Evolutionary conservation across 1,140 invertebrate genomes (phyloP).

Genomic region (Lethocerus indicus): DNA sequence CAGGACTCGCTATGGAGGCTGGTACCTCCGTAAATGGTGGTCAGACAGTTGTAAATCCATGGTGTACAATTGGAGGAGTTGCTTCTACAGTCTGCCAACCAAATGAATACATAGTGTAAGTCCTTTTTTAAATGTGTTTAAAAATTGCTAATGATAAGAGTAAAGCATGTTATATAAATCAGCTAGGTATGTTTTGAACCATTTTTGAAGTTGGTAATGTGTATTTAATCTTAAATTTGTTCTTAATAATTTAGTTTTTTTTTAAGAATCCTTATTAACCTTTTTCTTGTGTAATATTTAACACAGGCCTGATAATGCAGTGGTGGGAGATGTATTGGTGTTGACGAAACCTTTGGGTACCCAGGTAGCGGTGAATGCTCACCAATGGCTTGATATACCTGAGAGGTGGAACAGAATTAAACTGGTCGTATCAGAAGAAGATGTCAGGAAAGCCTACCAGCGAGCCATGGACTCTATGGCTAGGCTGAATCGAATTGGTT

Average conservation of each 20-base stretch:
- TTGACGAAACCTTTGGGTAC: slow-evolving; percentile 93
- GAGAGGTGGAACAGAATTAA: slow-evolving; percentile 95
- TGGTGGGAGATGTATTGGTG: slow-evolving; percentile 90
- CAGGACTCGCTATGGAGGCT: slow-evolving; percentile 83
- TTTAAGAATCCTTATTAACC: too few species aligned
- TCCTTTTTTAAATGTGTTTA: slow-evolving; percentile 12
- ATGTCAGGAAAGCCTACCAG: slow-evolving; percentile 88
- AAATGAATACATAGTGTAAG: slow-evolving; percentile 85
- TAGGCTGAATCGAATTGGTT: slow-evolving; percentile 74
- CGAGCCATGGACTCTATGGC: slow-evolving; percentile 96
- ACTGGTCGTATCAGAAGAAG: slow-evolving; percentile 85
- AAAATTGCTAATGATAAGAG: too few species aligned
- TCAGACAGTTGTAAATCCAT: slow-evolving; percentile 94
- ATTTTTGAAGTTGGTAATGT: too few species aligned
- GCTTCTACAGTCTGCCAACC: slow-evolving; percentile 88
- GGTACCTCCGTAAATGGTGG: slow-evolving; percentile 89
- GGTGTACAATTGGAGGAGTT: slow-evolving; percentile 95
- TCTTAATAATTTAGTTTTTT: too few species aligned
- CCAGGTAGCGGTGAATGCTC: slow-evolving; percentile 88
- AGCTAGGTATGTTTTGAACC: too few species aligned
- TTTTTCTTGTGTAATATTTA: background rate
- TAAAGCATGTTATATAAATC: too few species aligned
- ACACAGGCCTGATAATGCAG: slow-evolving; percentile 75
- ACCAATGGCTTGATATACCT: slow-evolving; percentile 92
- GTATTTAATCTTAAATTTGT: too few species aligned